Conservation (phyloP, 2,113 vertebrate species). For the Myotis davidii region DNA sequence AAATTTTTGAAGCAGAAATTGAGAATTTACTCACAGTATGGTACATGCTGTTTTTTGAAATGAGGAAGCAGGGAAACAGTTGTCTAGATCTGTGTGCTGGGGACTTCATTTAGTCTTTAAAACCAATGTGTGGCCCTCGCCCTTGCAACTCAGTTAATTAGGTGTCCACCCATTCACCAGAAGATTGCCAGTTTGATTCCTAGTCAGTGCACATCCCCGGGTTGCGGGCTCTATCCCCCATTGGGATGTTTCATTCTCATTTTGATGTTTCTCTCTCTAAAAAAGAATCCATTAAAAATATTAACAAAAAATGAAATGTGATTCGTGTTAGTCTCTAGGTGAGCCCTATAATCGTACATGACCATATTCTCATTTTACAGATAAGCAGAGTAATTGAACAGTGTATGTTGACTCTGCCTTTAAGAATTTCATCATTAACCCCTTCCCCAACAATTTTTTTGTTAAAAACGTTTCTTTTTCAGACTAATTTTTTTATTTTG, state of each 20-base stretch:
- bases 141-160: not conserved
- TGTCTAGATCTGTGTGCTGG: not conserved
- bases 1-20: not conserved
- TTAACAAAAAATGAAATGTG: not conserved
- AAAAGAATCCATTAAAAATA: not conserved
- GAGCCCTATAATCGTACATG: not conserved
- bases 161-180: not conserved
- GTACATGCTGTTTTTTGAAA: not conserved
- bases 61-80: not conserved
- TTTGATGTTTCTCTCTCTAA: not conserved
- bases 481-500: too few relatives aligned
- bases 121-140: not conserved
- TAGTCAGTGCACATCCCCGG: not conserved
- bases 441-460: too few relatives aligned
- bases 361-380: constrained; percentile 6
- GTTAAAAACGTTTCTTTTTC: too few relatives aligned
- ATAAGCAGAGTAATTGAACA: not conserved
- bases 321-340: not conserved
- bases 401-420: not conserved
- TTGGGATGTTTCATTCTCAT: not conserved
- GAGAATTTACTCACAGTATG: not conserved
- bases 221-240: not conserved
- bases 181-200: not conserved
- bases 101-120: constrained; percentile 10
- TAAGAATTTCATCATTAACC: not conserved